phyloP scores from a whole-genome alignment of 2,888 invertebrate genomes.

The Blomia tropicalis region DNA sequence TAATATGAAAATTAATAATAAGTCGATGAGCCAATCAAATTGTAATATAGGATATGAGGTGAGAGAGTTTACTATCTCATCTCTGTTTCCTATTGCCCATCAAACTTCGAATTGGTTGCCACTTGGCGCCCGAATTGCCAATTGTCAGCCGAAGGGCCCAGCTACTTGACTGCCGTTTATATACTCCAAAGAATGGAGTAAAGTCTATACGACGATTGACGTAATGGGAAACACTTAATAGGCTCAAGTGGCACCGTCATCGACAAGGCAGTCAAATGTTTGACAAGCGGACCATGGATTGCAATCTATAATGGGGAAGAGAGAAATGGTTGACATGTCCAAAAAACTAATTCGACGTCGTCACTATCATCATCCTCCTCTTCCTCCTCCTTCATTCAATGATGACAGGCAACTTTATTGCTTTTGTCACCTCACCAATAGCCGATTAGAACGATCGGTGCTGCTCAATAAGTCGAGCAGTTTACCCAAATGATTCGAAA shows the following conservation, averaged over 20 bases:
- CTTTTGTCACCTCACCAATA: slow-evolving; percentile 2
- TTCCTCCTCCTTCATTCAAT: neutral
- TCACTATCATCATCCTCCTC: neutral
- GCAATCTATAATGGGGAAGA: too few species aligned
- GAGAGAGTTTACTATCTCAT: too few species aligned
- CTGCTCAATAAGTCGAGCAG: neutral
- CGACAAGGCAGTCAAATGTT: neutral
- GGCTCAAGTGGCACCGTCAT: slow-evolving; percentile 14
- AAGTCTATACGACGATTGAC: neutral
- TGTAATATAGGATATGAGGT: too few species aligned
- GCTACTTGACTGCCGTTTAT: neutral
- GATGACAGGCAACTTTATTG: slow-evolving; percentile 15
- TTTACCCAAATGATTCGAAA: neutral
- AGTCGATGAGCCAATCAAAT: too few species aligned
- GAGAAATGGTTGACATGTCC: too few species aligned
- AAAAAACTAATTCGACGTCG: too few species aligned
- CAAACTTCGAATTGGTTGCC: neutral
- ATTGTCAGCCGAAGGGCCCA: slow-evolving; percentile 1
- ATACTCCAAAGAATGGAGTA: too few species aligned
- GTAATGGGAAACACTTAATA: slow-evolving; percentile 8
- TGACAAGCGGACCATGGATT: neutral
- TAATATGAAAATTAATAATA: too few species aligned
- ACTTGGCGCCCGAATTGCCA: neutral
- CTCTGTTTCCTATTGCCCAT: too few species aligned
- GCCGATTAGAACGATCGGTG: slow-evolving; percentile 12